These are phyloP conservation scores for Speoplatyrhinus poulsoni DNA, from an alignment of 2,113 vertebrate genomes.

Conservation along the genomic window DNA sequence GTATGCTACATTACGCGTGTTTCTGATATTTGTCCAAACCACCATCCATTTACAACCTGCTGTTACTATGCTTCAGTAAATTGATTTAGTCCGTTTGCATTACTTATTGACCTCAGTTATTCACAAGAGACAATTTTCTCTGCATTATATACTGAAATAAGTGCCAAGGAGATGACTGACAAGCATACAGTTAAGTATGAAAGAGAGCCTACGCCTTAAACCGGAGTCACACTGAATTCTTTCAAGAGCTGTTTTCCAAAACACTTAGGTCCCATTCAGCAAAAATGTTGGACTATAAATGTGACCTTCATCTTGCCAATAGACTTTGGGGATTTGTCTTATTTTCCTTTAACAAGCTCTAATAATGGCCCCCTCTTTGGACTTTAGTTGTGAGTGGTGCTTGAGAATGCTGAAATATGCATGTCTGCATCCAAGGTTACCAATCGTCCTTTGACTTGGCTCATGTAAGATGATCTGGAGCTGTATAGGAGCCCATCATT, in stretches of 20 bases:
- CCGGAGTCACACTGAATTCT: conserved; percentile 39
- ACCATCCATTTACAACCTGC: conserved; percentile 4
- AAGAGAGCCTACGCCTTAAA: conserved; percentile 45
- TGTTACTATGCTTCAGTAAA: conserved; percentile 24
- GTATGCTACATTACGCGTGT: neutral
- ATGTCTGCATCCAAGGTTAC: conserved; percentile 32
- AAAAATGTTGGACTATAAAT: conserved; percentile 46
- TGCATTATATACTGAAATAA: conserved; percentile 63
- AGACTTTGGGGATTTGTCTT: conserved; percentile 6
- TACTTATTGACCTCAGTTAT: conserved; percentile 44
- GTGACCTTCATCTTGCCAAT: conserved; percentile 18
- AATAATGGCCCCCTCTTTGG: conserved; percentile 19
- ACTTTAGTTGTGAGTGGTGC: conserved; percentile 10
- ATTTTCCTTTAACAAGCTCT: conserved; percentile 51
- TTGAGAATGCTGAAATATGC: neutral
- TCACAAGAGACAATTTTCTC: conserved; percentile 49
- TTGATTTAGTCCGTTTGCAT: conserved; percentile 45
- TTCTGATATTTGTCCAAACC: conserved; percentile 24
- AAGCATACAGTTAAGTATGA: conserved; percentile 48
- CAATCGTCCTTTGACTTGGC: conserved; percentile 53
- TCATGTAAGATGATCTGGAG: conserved; percentile 26
- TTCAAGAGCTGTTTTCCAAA: conserved; percentile 52
- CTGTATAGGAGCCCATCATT: conserved; percentile 31
- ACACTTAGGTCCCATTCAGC: conserved; percentile 49
- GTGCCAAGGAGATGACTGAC: conserved; percentile 59